Percentiles rank a stretch among this genome's conserved stretches.
Conservation (phyloP, 2,888 invertebrate species). For the Brenthis daphne region DNA sequence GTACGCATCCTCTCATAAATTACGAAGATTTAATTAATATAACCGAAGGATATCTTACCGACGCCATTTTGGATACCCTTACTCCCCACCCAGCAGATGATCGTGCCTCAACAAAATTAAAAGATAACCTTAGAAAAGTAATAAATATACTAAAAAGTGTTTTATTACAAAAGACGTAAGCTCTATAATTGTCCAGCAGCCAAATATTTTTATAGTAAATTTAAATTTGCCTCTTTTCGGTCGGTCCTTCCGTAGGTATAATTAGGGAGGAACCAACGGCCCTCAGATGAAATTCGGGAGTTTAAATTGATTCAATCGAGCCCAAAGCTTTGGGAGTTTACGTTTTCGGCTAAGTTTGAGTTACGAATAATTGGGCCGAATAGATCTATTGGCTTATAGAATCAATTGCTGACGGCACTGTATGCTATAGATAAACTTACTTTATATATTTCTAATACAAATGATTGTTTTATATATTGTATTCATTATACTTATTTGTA, state of each 20-base stretch:
- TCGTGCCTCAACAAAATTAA: conserved; percentile 66
- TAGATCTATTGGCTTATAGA: conserved; percentile 36
- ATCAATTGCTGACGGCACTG: conserved; percentile 33
- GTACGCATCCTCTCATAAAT: conserved; percentile 72
- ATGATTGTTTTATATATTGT: too few species aligned
- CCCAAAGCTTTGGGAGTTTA: conserved; percentile 64
- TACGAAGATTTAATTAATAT: conserved; percentile 81
- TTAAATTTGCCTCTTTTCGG: conserved; percentile 65
- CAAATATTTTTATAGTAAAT: conserved; percentile 44
- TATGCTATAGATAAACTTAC: background rate
- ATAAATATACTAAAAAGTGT: conserved; percentile 34
- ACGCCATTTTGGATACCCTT: conserved; percentile 78
- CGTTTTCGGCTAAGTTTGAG: conserved; percentile 55
- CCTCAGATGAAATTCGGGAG: conserved; percentile 72
- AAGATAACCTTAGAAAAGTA: conserved; percentile 15
- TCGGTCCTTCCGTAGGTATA: conserved; percentile 75
- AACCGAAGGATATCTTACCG: conserved; percentile 79
- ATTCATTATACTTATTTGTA: too few species aligned
- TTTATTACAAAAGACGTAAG: conserved; percentile 35
- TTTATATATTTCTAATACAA: background rate
- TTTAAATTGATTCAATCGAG: conserved; percentile 81
- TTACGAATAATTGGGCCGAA: conserved; percentile 64
- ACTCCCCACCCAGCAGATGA: conserved; percentile 77
- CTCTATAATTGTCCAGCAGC: conserved; percentile 42
- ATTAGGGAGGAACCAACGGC: conserved; percentile 76